These are phyloP conservation scores for Sisor rabdophorus DNA, from an alignment of 2,113 vertebrate genomes.

Conservation along the genomic window DNA sequence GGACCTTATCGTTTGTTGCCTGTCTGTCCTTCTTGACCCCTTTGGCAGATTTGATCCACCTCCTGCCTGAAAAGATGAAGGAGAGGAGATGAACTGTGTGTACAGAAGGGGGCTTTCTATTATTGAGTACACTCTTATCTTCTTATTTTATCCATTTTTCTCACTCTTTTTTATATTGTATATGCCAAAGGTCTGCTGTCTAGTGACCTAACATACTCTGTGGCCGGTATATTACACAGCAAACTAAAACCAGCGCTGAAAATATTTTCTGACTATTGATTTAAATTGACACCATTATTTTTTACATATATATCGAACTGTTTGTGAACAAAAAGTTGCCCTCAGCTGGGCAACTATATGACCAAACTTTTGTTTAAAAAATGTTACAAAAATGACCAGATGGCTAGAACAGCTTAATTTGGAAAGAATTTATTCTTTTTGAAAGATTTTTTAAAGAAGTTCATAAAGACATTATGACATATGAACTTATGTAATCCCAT, in stretches of 20 bases:
- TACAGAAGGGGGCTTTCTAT: slow-evolving; percentile 11
- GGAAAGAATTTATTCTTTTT: too few species aligned
- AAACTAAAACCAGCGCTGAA: not conserved
- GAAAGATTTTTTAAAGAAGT: too few species aligned
- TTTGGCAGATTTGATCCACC: slow-evolving; percentile 37
- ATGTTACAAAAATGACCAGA: too few species aligned
- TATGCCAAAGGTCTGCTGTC: not conserved
- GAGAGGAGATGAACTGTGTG: slow-evolving; percentile 17
- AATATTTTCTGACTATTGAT: not conserved
- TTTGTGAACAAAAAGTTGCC: too few species aligned
- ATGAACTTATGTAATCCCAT: too few species aligned
- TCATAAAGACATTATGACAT: too few species aligned
- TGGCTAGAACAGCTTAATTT: too few species aligned
- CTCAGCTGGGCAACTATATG: too few species aligned
- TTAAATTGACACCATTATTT: not conserved
- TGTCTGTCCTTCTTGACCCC: slow-evolving; percentile 28
- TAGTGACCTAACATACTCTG: not conserved
- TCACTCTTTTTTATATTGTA: not conserved
- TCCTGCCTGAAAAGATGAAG: slow-evolving; percentile 29
- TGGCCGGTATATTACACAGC: not conserved
- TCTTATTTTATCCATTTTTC: slow-evolving; percentile 3
- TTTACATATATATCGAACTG: not conserved
- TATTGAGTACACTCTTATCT: not conserved
- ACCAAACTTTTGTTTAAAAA: too few species aligned
- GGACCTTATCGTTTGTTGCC: slow-evolving; percentile 33